A percentile compares a stretch with the other conserved stretches of the same genome.
Conservation (phyloP, 1,140 invertebrate genomes). For the Rhopalosiphum padi region DNA sequence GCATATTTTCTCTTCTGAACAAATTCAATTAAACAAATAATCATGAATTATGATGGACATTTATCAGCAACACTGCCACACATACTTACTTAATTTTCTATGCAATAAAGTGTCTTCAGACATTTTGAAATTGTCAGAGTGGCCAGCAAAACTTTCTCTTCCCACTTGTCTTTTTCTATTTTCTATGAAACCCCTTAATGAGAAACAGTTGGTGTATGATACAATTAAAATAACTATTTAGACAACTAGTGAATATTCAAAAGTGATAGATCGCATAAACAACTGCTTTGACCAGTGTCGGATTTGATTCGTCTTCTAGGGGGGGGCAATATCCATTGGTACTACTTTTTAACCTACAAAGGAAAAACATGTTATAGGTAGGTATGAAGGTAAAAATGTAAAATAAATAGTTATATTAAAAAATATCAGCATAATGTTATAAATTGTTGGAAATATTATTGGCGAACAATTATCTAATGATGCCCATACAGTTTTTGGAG, state of each 20-base stretch:
- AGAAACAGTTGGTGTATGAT: neutral
- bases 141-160: neutral
- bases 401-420: too few relatives aligned
- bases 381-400: too few relatives aligned
- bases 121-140: conserved; percentile 24
- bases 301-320: too few relatives aligned
- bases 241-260: neutral
- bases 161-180: neutral
- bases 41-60: neutral
- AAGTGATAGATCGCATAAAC: neutral
- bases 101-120: conserved; percentile 46
- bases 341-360: too few relatives aligned
- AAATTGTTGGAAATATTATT: too few relatives aligned
- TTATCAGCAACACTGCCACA: neutral
- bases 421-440: too few relatives aligned
- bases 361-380: too few relatives aligned
- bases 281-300: neutral
- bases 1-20: conserved; percentile 46
- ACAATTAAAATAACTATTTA: neutral
- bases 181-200: neutral
- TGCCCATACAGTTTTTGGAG: too few relatives aligned
- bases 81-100: conserved; percentile 26
- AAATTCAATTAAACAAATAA: neutral
- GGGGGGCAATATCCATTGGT: too few relatives aligned
- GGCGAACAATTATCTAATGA: too few relatives aligned